phyloP scores from a whole-genome alignment of 2,113 vertebrate species.

The Plecotus auritus region DNA sequence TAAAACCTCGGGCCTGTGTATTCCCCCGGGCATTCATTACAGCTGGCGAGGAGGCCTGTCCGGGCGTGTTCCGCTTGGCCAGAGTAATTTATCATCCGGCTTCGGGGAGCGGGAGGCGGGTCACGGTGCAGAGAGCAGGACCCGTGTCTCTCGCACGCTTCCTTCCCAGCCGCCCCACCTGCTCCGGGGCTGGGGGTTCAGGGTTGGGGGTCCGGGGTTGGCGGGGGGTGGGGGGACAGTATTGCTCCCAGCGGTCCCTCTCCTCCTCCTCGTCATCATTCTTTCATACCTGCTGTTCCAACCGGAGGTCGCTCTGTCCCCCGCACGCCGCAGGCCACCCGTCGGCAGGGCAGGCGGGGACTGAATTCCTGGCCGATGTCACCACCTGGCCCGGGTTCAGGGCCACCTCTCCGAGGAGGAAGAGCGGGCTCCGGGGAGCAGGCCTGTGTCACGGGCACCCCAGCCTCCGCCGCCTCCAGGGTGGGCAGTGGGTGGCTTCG shows the following conservation, averaged over 20 bases:
- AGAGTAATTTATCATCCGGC: slow-evolving; percentile 47
- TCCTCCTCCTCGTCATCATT: slow-evolving; percentile 12
- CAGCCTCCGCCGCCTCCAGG: not conserved
- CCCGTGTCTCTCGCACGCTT: not conserved
- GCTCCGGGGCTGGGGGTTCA: not conserved
- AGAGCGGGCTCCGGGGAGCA: no score
- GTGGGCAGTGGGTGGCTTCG: not conserved
- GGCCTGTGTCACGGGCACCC: fast-evolving
- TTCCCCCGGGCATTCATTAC: slow-evolving; percentile 67
- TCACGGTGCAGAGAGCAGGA: slow-evolving; percentile 11
- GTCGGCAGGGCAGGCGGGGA: not conserved
- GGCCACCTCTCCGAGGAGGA: not conserved
- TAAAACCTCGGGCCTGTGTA: not conserved
- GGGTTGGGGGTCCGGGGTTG: no score
- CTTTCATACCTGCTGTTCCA: not conserved
- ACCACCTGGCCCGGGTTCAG: not conserved
- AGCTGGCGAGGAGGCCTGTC: slow-evolving; percentile 39
- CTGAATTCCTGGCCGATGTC: not conserved
- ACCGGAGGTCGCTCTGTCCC: not conserved
- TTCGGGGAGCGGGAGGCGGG: not conserved
- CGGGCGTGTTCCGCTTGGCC: slow-evolving; percentile 16
- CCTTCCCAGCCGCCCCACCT: not conserved
- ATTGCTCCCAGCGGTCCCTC: not conserved
- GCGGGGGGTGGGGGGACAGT: no score
- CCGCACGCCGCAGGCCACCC: fast-evolving